These are phyloP conservation scores for Nestor notabilis DNA, from an alignment of 2,113 vertebrate genomes.

Conservation along the genomic window DNA sequence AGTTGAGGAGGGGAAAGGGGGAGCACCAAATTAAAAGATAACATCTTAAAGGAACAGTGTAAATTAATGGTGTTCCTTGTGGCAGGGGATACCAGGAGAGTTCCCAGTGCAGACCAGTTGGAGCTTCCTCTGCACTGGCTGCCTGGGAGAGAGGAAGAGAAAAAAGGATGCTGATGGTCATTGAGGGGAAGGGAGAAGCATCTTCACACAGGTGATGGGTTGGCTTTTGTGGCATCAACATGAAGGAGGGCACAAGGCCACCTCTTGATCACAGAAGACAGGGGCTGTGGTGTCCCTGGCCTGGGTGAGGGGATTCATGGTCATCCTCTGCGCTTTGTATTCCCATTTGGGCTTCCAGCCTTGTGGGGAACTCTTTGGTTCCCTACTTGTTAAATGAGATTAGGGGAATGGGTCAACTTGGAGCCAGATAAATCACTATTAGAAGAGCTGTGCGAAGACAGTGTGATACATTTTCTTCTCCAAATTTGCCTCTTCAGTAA, in stretches of 20 bases:
- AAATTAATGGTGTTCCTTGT: background rate
- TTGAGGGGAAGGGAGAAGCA: background rate
- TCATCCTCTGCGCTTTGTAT: background rate
- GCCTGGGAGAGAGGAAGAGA: background rate
- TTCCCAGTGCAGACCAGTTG: background rate
- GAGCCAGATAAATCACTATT: background rate
- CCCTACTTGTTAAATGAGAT: background rate
- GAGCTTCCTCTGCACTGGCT: background rate
- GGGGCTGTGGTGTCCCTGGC: background rate
- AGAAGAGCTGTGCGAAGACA: background rate
- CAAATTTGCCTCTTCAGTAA: background rate
- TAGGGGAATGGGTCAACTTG: background rate
- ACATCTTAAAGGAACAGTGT: conserved; percentile 39
- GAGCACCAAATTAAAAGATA: conserved; percentile 51
- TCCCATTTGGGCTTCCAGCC: background rate
- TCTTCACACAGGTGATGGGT: background rate
- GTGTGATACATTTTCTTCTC: background rate
- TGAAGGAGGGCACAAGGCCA: background rate
- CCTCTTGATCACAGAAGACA: background rate
- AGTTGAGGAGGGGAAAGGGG: conserved; percentile 39
- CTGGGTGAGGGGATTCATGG: background rate
- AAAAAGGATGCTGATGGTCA: background rate
- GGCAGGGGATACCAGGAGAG: background rate
- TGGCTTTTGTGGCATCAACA: background rate
- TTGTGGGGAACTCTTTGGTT: background rate